phyloP scores from a whole-genome alignment of 2,888 invertebrate species.

The Microdon myrmicae region DNA sequence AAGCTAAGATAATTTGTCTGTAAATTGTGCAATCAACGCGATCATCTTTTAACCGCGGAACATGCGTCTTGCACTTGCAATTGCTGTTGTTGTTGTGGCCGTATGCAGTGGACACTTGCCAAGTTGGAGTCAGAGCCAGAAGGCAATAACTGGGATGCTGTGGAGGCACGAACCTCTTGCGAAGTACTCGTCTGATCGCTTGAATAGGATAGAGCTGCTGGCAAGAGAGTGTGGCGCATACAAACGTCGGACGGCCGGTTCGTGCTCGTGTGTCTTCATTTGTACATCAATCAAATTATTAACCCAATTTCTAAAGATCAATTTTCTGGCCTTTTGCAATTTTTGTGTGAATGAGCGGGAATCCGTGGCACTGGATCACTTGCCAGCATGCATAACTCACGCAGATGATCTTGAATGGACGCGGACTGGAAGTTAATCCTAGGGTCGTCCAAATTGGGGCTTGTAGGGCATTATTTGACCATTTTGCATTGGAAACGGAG shows the following conservation, averaged over 20 bases:
- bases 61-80: constrained; percentile 53
- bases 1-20: constrained; percentile 47
- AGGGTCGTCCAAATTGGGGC: constrained; percentile 37
- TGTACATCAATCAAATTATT: constrained; percentile 51
- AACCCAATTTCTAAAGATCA: constrained; percentile 50
- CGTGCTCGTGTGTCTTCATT: constrained; percentile 23
- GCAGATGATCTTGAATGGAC: constrained; percentile 37
- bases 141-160: constrained; percentile 54
- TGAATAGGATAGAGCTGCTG: constrained; percentile 39
- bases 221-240: constrained; percentile 31
- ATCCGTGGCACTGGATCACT: constrained; percentile 44
- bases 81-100: constrained; percentile 41
- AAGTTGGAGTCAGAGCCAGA: constrained; percentile 21
- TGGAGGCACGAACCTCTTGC: constrained; percentile 11
- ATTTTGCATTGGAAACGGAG: too few relatives aligned
- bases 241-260: constrained; percentile 15
- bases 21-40: constrained; percentile 51
- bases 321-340: constrained; percentile 52
- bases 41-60: constrained; percentile 36
- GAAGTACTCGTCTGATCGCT: constrained; percentile 23
- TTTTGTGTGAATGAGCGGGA: constrained; percentile 46
- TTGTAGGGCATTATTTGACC: constrained; percentile 38
- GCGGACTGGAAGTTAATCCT: constrained; percentile 26
- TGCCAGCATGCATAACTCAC: neutral
- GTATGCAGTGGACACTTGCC: constrained; percentile 56